These are phyloP conservation scores for Pelodytes ibericus DNA, from an alignment of 2,797 vertebrate species.

Conservation along the genomic window DNA sequence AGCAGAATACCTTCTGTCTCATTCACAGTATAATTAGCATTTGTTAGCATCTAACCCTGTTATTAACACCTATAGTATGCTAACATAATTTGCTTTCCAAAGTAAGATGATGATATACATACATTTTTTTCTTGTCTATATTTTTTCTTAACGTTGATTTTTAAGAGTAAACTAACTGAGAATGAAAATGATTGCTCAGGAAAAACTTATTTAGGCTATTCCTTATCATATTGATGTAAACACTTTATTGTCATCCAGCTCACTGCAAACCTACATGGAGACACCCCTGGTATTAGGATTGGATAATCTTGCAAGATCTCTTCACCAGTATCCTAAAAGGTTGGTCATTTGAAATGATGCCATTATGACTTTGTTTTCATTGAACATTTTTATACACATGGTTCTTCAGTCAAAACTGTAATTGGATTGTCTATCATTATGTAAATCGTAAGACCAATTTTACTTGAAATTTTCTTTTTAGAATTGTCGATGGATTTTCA, in stretches of 20 bases:
- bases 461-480: no score
- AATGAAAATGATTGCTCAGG: conserved; percentile 62
- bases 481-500: no score
- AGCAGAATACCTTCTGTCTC: conserved; percentile 68
- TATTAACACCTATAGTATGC: conserved; percentile 68
- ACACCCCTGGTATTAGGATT: conserved; percentile 68
- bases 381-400: no score
- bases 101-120: conserved; percentile 53
- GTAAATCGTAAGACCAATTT: no score
- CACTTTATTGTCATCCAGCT: conserved; percentile 59
- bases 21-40: conserved; percentile 72
- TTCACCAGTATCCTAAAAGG: conserved; percentile 71
- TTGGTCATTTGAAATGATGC: conserved; percentile 60
- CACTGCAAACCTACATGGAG: conserved; percentile 64
- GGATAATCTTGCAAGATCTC: conserved; percentile 30
- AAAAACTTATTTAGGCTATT: conserved; percentile 36
- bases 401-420: no score
- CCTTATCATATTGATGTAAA: not conserved
- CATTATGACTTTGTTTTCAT: no score
- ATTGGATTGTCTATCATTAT: no score
- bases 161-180: conserved; percentile 59
- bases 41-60: conserved; percentile 71
- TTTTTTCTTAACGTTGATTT: conserved; percentile 27
- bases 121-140: conserved; percentile 37
- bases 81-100: conserved; percentile 64